Evolutionary conservation across 2,888 invertebrate species (phyloP).

Genomic region (Silvanus unidentatus): DNA sequence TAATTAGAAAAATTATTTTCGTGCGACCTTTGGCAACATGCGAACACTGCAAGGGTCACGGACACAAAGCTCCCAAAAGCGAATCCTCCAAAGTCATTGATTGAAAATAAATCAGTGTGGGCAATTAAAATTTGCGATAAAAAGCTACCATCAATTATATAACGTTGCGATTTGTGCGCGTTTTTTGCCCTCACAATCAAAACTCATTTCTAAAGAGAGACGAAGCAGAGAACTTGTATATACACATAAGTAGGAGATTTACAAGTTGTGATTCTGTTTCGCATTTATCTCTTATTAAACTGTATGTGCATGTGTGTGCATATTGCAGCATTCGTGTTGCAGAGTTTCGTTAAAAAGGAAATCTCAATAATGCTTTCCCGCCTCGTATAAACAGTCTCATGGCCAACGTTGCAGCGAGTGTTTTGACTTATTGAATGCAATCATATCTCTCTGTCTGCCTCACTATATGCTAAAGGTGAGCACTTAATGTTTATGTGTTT

Average conservation of each 20-base stretch:
- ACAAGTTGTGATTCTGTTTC: background rate
- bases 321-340: conserved; percentile 9
- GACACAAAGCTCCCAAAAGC: too few species aligned
- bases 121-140: too few species aligned
- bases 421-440: conserved; percentile 34
- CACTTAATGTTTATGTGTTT: conserved; percentile 31
- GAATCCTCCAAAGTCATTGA: too few species aligned
- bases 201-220: too few species aligned
- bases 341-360: conserved; percentile 17
- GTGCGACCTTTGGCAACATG: too few species aligned
- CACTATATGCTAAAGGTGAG: conserved; percentile 17
- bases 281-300: conserved; percentile 4
- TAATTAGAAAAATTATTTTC: too few species aligned
- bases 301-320: conserved; percentile 2
- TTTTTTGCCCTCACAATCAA: too few species aligned
- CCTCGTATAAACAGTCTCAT: conserved; percentile 35
- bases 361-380: conserved; percentile 19
- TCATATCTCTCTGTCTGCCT: conserved; percentile 22
- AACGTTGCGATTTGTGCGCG: too few species aligned
- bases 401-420: conserved; percentile 34
- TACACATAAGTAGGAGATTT: background rate
- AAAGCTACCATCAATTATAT: too few species aligned
- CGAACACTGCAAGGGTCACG: too few species aligned
- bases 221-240: conserved; percentile 1
- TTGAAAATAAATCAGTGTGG: too few species aligned